These are phyloP conservation scores for Scaptomyza pallida DNA, from an alignment of 1,140 invertebrate genomes.

Conservation along the genomic window DNA sequence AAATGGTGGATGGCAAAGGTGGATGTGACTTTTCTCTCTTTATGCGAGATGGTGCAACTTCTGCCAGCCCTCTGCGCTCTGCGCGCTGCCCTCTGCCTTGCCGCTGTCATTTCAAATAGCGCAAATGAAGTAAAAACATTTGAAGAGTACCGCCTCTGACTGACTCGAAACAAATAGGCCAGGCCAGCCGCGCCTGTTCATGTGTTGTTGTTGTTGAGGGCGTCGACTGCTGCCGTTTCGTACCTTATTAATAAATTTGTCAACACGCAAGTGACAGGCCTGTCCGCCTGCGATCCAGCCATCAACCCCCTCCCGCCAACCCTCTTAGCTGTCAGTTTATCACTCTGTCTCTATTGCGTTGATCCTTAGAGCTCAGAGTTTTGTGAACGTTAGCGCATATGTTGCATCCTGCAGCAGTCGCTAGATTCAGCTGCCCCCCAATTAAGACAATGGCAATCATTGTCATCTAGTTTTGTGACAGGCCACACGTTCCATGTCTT, in stretches of 20 bases:
- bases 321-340: conserved; percentile 59
- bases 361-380: conserved; percentile 59
- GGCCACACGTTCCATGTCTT: too few relatives aligned
- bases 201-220: conserved; percentile 57
- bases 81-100: too few relatives aligned
- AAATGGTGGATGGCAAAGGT: conserved; percentile 61
- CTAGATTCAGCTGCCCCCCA: conserved; percentile 52
- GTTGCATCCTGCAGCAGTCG: conserved; percentile 64
- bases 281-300: conserved; percentile 72
- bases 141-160: conserved; percentile 67
- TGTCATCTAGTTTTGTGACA: neutral
- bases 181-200: conserved; percentile 35
- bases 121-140: conserved; percentile 51
- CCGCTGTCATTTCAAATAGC: conserved; percentile 70
- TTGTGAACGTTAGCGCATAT: conserved; percentile 66
- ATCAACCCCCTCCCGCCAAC: conserved; percentile 6
- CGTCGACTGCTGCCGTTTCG: conserved; percentile 63
- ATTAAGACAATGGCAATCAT: conserved; percentile 49
- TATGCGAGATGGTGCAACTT: conserved; percentile 52
- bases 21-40: conserved; percentile 9
- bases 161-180: conserved; percentile 60
- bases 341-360: conserved; percentile 36
- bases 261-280: conserved; percentile 82
- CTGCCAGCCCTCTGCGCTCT: conserved; percentile 20
- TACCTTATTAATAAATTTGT: conserved; percentile 84